These are phyloP conservation scores for Zonotrichia leucophrys DNA, from an alignment of 2,113 vertebrate species.

Conservation along the genomic window DNA sequence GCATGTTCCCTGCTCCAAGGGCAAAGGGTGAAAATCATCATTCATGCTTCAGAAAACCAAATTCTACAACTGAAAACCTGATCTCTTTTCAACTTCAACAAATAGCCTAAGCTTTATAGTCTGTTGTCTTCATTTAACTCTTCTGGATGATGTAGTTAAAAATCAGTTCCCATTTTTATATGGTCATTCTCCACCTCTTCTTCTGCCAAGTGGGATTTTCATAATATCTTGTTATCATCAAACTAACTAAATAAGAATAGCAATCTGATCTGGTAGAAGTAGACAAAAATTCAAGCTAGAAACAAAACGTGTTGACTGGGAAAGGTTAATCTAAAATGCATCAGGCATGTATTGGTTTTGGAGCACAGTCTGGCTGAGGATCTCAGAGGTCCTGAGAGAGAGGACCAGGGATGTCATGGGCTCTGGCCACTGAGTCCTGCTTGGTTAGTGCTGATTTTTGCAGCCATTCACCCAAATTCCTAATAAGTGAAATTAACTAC, in stretches of 20 bases:
- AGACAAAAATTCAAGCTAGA: neutral
- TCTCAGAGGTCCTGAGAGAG: fast-evolving
- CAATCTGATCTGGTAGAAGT: neutral
- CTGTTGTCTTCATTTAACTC: neutral
- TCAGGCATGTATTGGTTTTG: fast-evolving
- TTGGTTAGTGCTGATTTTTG: neutral
- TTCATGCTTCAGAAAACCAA: neutral
- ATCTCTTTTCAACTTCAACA: neutral
- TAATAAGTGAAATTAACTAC: neutral
- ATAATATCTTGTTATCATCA: neutral
- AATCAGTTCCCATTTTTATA: neutral
- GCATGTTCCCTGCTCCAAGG: neutral
- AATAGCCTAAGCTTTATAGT: neutral
- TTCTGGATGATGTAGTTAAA: neutral
- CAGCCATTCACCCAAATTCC: neutral
- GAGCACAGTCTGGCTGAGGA: neutral
- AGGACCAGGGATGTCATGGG: neutral
- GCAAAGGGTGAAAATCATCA: neutral
- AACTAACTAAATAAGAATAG: neutral
- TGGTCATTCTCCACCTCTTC: neutral
- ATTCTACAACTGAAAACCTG: neutral
- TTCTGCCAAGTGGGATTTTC: neutral
- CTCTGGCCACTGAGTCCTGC: neutral
- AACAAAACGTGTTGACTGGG: neutral
- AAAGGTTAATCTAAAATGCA: neutral